These are phyloP conservation scores for Cardiocondyla obscurior DNA, from an alignment of 1,140 invertebrate species.

Conservation along the genomic window DNA sequence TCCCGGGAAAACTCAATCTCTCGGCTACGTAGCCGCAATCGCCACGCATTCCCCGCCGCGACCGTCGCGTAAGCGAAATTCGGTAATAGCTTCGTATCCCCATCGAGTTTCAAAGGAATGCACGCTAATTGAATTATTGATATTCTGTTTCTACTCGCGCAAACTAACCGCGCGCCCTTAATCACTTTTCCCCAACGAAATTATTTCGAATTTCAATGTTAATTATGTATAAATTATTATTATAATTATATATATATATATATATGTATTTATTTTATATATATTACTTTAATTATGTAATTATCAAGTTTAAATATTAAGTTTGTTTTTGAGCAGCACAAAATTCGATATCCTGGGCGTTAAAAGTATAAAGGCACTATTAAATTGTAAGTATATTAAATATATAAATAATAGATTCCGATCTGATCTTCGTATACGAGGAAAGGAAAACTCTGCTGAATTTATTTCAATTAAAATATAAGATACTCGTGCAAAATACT, in stretches of 20 bases:
- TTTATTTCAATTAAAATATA: constrained; percentile 1
- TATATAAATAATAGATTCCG: background rate
- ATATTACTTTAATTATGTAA: no score
- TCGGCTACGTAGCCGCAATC: constrained; percentile 21
- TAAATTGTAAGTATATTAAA: background rate
- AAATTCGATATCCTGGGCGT: background rate
- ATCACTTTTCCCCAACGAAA: background rate
- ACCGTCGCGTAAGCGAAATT: constrained; percentile 39
- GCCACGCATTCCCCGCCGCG: constrained; percentile 3
- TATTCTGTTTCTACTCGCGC: background rate
- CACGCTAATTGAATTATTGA: constrained; percentile 23
- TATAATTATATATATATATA: no score
- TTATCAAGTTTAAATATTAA: no score
- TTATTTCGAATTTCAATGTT: background rate
- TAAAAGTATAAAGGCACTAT: background rate
- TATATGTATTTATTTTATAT: no score
- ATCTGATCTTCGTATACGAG: no score
- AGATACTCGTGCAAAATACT: background rate
- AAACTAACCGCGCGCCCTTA: background rate
- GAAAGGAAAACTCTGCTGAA: background rate
- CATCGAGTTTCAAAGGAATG: background rate
- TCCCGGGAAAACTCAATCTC: constrained; percentile 41
- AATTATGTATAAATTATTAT: no score
- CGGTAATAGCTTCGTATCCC: background rate
- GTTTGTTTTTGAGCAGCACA: background rate